Percentiles rank a stretch among this genome's conserved stretches.
phyloP scores from a whole-genome alignment of 2,113 vertebrate genomes.

The Ictalurus furcatus region DNA sequence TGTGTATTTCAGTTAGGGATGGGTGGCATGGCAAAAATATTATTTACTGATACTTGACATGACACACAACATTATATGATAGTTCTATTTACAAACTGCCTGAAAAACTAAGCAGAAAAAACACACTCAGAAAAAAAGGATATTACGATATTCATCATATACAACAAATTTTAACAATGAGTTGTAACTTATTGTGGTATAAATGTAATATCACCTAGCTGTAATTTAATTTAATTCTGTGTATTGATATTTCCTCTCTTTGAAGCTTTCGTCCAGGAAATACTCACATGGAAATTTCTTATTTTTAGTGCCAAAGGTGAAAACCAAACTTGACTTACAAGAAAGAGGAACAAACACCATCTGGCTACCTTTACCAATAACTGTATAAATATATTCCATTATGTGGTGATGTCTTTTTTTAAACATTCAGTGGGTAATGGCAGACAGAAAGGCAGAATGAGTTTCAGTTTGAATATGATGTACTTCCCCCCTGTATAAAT shows the following conservation, averaged over 20 bases:
- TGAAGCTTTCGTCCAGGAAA: background rate
- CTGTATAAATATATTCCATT: background rate
- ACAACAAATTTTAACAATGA: background rate
- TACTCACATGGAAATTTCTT: background rate
- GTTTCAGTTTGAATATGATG: slow-evolving; percentile 16
- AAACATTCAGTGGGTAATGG: background rate
- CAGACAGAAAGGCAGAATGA: background rate
- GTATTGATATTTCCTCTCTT: background rate
- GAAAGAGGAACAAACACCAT: slow-evolving; percentile 30
- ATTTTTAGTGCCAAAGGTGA: background rate
- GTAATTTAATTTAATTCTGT: background rate
- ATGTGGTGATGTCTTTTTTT: slow-evolving; percentile 7
- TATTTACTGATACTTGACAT: background rate
- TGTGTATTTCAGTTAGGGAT: background rate
- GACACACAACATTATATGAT: background rate
- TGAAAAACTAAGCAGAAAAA: background rate
- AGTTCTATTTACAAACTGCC: background rate
- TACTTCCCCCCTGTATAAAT: slow-evolving; percentile 27
- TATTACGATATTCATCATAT: background rate
- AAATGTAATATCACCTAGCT: background rate
- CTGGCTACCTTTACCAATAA: background rate
- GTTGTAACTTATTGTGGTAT: background rate
- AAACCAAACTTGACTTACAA: background rate
- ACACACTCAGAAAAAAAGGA: background rate
- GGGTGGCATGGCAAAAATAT: background rate